Evolutionary conservation across 1,140 invertebrate genomes (phyloP).

Genomic region (Aethina tumida): DNA sequence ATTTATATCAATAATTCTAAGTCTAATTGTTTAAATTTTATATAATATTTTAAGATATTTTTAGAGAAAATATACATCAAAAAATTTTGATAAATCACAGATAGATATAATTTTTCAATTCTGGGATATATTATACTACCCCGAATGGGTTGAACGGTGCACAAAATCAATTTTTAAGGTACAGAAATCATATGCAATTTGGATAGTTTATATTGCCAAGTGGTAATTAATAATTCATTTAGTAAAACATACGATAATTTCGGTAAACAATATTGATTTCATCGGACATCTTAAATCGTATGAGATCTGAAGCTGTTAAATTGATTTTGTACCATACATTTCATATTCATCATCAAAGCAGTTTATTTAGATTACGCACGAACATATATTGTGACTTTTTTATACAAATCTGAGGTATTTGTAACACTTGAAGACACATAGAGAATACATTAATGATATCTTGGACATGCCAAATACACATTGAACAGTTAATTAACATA

Average conservation of each 20-base stretch:
- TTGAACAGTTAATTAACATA: slow-evolving; percentile 29
- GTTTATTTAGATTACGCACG: slow-evolving; percentile 25
- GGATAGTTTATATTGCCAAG: too few relatives aligned
- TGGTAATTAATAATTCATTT: too few relatives aligned
- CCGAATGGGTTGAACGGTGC: too few relatives aligned
- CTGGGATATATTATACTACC: too few relatives aligned
- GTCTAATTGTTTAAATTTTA: slow-evolving; percentile 36
- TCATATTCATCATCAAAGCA: slow-evolving; percentile 34
- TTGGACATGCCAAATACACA: slow-evolving; percentile 36
- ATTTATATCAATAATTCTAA: slow-evolving; percentile 35
- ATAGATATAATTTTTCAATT: slow-evolving; percentile 42
- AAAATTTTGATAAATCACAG: slow-evolving; percentile 45
- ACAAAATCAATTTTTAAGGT: too few relatives aligned
- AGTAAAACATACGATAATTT: too few relatives aligned
- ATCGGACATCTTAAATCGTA: too few relatives aligned
- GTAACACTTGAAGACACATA: slow-evolving; percentile 40
- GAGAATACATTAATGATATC: slow-evolving; percentile 35
- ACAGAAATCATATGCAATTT: too few relatives aligned
- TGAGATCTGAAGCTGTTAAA: too few relatives aligned
- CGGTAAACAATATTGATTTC: too few relatives aligned
- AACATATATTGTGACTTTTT: slow-evolving; percentile 27
- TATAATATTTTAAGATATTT: slow-evolving; percentile 41
- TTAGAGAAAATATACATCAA: slow-evolving; percentile 45
- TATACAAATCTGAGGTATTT: slow-evolving; percentile 38
- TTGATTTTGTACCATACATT: too few relatives aligned